These are phyloP conservation scores for Mamestra brassicae DNA, from an alignment of 2,888 invertebrate genomes.

Conservation along the genomic window DNA sequence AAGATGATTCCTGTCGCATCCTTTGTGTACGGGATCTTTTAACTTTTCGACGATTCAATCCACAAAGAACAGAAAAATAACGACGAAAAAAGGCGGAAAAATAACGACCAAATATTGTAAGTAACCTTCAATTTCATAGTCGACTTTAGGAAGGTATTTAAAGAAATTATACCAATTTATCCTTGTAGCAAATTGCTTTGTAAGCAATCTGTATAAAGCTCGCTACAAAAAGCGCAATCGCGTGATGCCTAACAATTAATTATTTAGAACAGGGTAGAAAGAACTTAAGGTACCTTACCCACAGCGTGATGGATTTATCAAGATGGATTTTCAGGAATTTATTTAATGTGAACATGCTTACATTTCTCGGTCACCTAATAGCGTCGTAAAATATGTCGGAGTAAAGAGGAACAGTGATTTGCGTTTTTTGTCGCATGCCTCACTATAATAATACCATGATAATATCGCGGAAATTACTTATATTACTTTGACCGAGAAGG, in stretches of 20 bases:
- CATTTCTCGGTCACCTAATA: slow-evolving; percentile 48
- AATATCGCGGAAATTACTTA: slow-evolving; percentile 45
- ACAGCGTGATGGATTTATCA: slow-evolving; percentile 49
- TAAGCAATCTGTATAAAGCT: slow-evolving; percentile 58
- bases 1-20: slow-evolving; percentile 28
- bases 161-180: slow-evolving; percentile 64
- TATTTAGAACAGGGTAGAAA: slow-evolving; percentile 50
- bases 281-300: slow-evolving; percentile 31
- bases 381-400: slow-evolving; percentile 37
- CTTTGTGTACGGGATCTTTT: slow-evolving; percentile 39
- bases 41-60: slow-evolving; percentile 30
- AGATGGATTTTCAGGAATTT: slow-evolving; percentile 45
- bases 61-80: slow-evolving; percentile 32
- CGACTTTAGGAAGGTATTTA: slow-evolving; percentile 44
- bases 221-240: slow-evolving; percentile 63
- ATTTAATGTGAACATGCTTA: slow-evolving; percentile 33
- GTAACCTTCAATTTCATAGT: slow-evolving; percentile 35
- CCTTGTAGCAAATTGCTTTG: slow-evolving; percentile 53
- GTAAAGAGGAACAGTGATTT: slow-evolving; percentile 48
- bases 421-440: slow-evolving; percentile 59
- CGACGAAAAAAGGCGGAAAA: slow-evolving; percentile 22
- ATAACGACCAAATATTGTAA: slow-evolving; percentile 44
- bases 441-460: slow-evolving; percentile 50
- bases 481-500: slow-evolving; percentile 36
- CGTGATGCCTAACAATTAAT: slow-evolving; percentile 66